Base-by-base conservation (phyloP, 2,888 invertebrate species). In the Pyrochroa serraticornis region DNA sequence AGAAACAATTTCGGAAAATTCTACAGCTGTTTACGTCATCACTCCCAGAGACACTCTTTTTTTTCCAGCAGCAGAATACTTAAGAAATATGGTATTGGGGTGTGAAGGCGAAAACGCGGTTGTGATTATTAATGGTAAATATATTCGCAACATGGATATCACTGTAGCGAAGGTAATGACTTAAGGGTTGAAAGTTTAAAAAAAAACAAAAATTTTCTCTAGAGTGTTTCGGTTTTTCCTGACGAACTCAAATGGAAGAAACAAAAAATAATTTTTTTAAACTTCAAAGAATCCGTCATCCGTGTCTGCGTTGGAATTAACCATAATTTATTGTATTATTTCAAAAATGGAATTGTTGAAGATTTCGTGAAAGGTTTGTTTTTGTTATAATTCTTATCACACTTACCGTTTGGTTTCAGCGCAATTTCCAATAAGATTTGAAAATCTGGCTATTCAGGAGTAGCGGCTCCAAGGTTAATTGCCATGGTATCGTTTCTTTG, bases 31-130 rank as follows among this genome's bases (percentile, higher is more conserved):
- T 48, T 51, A 34, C 68, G 74, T 89, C 66, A 86, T 90, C 38
- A 84, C 83, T 54, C 87, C 92, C 47, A 87, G 87, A 74, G 87
- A 89, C 66, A 86, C 87, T 70, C 81, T 93, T 46, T 82, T 87
- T 52, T 93, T 91, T 80, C 90, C 93, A n/a, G 88, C 92, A 2
- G 90, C 92, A 0, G 92, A 92, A 80, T 88, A 85, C 80, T 82
- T 93, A 68, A 78, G 84, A 42, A 80, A 82, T 58, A 70, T 70
- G 10, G 75, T 84, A 47, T 76, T 83, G 55, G 69, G 72, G 13
- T 75, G 76, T 47, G 60, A 60, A 9, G 58, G 57, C 1, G 69
- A 13, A 7, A 31, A 47, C 10, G 60, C 67, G 7, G 65, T 71
- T 12, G 76, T 82, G 14, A 71, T 82, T 38, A 70, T 83, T 7